These are phyloP conservation scores for Drosophila melanosoma DNA, from an alignment of 2,888 invertebrate species.

Conservation along the genomic window DNA sequence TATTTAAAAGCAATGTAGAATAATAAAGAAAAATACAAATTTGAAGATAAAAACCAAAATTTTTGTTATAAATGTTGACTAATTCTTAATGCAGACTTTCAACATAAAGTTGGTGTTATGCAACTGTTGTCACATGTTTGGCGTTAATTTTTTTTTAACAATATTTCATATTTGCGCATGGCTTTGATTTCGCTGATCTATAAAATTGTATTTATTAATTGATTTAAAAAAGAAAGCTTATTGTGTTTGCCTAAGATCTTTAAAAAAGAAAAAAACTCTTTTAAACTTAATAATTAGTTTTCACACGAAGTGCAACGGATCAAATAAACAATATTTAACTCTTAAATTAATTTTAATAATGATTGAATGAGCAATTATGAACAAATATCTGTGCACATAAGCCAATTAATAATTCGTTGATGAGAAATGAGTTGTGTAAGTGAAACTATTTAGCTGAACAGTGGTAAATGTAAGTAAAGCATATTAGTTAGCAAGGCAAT, in stretches of 20 bases:
- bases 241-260: not conserved
- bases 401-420: slow-evolving; percentile 2
- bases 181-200: slow-evolving; percentile 47
- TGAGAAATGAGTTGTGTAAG: slow-evolving; percentile 15
- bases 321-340: slow-evolving; percentile 1
- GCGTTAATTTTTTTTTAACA: slow-evolving; percentile 37
- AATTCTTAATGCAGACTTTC: not conserved
- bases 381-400: slow-evolving; percentile 18
- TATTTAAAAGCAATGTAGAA: not conserved
- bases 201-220: slow-evolving; percentile 25
- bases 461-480: slow-evolving; percentile 44
- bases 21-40: not conserved
- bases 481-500: slow-evolving; percentile 6
- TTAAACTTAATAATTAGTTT: slow-evolving; percentile 13
- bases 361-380: slow-evolving; percentile 9
- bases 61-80: not conserved
- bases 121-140: slow-evolving; percentile 35
- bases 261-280: not conserved
- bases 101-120: slow-evolving; percentile 18
- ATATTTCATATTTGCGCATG: slow-evolving; percentile 55
- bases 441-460: slow-evolving; percentile 16
- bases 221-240: slow-evolving; percentile 18
- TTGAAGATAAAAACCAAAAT: not conserved
- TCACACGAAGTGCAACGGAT: slow-evolving; percentile 1
- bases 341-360: slow-evolving; percentile 1